These are phyloP conservation scores for Urocolius indicus DNA, from an alignment of 2,113 vertebrate genomes.

Conservation along the genomic window DNA sequence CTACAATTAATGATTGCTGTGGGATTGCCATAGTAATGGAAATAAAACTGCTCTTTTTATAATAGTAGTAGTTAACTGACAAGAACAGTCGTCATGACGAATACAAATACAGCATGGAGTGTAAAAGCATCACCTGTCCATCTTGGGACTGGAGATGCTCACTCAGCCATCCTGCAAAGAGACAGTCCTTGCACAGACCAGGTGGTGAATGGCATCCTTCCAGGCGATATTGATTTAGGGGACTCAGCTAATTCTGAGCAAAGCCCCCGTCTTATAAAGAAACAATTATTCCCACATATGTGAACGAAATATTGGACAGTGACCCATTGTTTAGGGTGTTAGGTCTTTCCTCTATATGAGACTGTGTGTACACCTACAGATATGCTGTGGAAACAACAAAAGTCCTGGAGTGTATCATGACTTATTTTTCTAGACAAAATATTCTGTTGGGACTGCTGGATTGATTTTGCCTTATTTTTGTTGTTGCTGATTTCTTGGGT, in stretches of 20 bases:
- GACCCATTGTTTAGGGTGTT: not conserved
- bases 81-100: not conserved
- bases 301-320: not conserved
- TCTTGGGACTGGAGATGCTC: not conserved
- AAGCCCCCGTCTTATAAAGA: not conserved
- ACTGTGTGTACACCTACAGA: not conserved
- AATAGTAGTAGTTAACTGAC: not conserved
- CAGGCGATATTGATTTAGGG: not conserved
- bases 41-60: not conserved
- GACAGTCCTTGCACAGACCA: not conserved
- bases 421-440: constrained; percentile 17
- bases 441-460: not conserved
- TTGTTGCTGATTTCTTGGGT: not conserved
- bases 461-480: constrained; percentile 2
- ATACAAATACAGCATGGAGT: not conserved
- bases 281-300: not conserved
- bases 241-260: not conserved
- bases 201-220: not conserved
- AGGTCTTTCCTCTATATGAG: not conserved
- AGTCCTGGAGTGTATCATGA: fast-evolving
- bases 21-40: not conserved
- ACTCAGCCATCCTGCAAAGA: not conserved
- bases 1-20: not conserved
- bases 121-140: not conserved
- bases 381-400: not conserved